Base-by-base conservation (phyloP, 2,888 invertebrate genomes). In the Leptopilina syphax region DNA sequence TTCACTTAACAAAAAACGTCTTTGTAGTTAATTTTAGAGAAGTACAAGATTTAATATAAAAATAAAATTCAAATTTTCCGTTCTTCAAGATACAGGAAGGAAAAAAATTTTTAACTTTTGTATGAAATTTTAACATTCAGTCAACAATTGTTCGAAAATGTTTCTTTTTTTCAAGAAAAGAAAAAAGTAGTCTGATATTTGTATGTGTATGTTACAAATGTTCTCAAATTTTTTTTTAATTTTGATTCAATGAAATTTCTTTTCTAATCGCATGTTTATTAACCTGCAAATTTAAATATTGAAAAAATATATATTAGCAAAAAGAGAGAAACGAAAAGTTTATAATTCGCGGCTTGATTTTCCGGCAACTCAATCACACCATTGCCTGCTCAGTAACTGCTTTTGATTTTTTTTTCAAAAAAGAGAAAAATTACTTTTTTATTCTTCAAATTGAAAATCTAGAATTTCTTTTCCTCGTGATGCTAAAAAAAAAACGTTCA, bases 311-410 rank as follows among this genome's bases (percentile, higher is more conserved):
- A 18, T 18, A 18, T 18, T 41, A 47, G 9, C 8, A 47, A 47
- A 47, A 47, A 8, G 6, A 10, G 9, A 50, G 9, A 2, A 50
- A 50, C 3, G 12, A 12, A 50, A 50, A 12, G 12, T 10, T 10
- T 50, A 3, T 50, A 50, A 50, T 50, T 50, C 50, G 50, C 50
- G 50, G 12, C 50, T 50, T 50, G 10, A 50, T 50, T 12, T 50
- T 50, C 9, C 12, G 50, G 3, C 9, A 54, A 24, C 57, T 73
- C 10, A 41, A 73, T 73, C 9, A 34, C 57, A 73, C 57, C 13
- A 41, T n/a, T 73, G 73, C 70, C 54, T 73, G 70, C 57, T 73
- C 73, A 57, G 4, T 57, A 24, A 73, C 57, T 73, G 41, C 41
- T 10, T 18, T 34, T 57, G 34, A 57, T 27, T 73, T 73, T 57